Evolutionary conservation across 2,797 vertebrate genomes (phyloP).

Genomic region (Intellagama lesueurii): DNA sequence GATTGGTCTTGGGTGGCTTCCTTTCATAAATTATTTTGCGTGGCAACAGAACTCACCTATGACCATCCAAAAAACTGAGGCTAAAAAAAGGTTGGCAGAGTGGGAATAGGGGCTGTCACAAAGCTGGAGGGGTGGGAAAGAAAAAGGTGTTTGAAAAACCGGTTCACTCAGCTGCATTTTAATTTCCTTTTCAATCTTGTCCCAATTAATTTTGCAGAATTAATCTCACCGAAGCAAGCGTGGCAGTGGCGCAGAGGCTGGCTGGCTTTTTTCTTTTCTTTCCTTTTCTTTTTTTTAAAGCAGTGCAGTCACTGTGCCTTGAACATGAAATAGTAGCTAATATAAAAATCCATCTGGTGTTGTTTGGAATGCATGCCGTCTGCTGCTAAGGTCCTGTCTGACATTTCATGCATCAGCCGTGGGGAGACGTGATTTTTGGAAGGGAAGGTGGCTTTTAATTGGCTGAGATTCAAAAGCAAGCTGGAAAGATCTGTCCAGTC

Average conservation of each 20-base stretch:
- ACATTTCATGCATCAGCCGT: conserved; percentile 74
- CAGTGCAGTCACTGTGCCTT: conserved; percentile 76
- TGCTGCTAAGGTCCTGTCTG: conserved; percentile 73
- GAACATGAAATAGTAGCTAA: conserved; percentile 84
- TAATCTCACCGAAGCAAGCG: conserved; percentile 83
- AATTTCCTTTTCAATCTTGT: conserved; percentile 88
- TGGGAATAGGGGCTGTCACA: conserved; percentile 59
- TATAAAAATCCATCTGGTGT: conserved; percentile 86
- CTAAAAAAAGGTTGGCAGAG: conserved; percentile 18
- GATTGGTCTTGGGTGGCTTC: conserved; percentile 70
- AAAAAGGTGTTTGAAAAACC: conserved; percentile 77
- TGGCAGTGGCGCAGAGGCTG: conserved; percentile 78
- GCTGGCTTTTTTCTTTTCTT: neutral
- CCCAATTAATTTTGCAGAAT: conserved; percentile 91
- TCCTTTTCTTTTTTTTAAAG: conserved; percentile 8
- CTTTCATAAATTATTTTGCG: conserved; percentile 70
- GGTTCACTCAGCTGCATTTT: conserved; percentile 88
- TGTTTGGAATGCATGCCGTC: conserved; percentile 72
- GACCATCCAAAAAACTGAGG: conserved; percentile 61
- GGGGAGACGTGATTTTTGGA: conserved; percentile 68
- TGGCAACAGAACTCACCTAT: conserved; percentile 51
- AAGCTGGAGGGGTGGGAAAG: conserved; percentile 38
- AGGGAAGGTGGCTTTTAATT: conserved; percentile 46
- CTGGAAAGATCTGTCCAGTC: conserved; percentile 50
- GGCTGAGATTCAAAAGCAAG: conserved; percentile 52